Base-by-base conservation (phyloP, 2,888 invertebrate genomes). In the Aphodius sticticus region DNA sequence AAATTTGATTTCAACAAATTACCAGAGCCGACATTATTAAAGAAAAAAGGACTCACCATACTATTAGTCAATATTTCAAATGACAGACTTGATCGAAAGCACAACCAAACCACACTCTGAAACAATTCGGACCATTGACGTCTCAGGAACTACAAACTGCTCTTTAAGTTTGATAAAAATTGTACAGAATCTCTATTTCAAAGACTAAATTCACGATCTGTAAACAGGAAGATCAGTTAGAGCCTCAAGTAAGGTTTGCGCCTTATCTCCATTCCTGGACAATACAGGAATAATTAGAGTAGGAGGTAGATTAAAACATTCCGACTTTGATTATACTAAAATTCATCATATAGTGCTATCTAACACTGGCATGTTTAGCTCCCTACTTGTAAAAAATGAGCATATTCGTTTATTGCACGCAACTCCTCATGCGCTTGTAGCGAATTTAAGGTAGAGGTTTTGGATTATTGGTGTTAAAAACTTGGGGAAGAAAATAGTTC, bases 181-280 rank as follows among this genome's bases (percentile, higher is more conserved):
- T 36, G 69, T 69, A n/a, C 78, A 72, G 37, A 53, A 16, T 36
- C 36, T 76, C 16, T 69, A 36, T 14, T 79, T 79, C 26, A 7
- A 7, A n/a, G 37, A 79, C 14, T 76, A 79, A 16, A 69, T 76
- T 69, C 14, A 14, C 15, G 53, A 76, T 69, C 38, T 76, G n/a
- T 9, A 35, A 76, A 53, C 69, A 36, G 35, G 16, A 6, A 26
- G 76, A 74, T 69, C 69, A 72, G 16, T 71, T 16, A 71, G 16
- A 53, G 4, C 26, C 9, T 16, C 53, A 12, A 78, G 79, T 16
- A 26, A 69, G 16, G 37, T 81, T 7, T n/a, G 70, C 26, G 37
- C 71, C 6, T 74, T 84, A 6, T 83, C 82, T 77, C 83, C 83
- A 1, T 83, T 83, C 69, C 26, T 84, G 7, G 83, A 84, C 16